These are phyloP conservation scores for Megalops cyprinoides DNA, from an alignment of 2,797 vertebrate species.

Conservation along the genomic window DNA sequence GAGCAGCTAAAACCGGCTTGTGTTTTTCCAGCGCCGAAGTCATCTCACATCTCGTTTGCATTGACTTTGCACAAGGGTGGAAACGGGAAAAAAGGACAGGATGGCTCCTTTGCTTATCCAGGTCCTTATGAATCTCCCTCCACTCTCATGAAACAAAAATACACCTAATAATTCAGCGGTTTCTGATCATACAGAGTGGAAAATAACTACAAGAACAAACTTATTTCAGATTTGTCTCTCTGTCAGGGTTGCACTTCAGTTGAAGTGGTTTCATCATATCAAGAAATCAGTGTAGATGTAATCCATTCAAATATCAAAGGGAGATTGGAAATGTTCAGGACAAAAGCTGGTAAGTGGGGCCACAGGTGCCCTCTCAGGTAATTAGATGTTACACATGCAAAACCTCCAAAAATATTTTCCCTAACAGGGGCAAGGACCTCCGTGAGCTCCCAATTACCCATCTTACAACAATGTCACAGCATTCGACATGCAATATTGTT, in stretches of 20 bases:
- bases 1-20: neutral
- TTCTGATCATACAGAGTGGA: no score
- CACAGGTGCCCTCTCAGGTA: neutral
- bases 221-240: neutral
- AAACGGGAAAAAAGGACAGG: neutral
- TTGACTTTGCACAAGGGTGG: neutral
- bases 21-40: neutral
- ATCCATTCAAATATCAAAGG: no score
- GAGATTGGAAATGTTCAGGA: neutral
- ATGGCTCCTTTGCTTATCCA: neutral
- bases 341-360: neutral
- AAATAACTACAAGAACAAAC: neutral
- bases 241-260: neutral
- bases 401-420: neutral
- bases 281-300: neutral
- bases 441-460: neutral
- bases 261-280: neutral
- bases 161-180: no score
- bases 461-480: neutral
- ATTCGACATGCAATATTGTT: neutral
- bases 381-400: neutral
- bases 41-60: neutral
- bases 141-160: no score
- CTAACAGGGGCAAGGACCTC: neutral
- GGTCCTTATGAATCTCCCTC: no score